Evolutionary conservation across 2,113 vertebrate species (phyloP).

Genomic region (Orcinus orca): DNA sequence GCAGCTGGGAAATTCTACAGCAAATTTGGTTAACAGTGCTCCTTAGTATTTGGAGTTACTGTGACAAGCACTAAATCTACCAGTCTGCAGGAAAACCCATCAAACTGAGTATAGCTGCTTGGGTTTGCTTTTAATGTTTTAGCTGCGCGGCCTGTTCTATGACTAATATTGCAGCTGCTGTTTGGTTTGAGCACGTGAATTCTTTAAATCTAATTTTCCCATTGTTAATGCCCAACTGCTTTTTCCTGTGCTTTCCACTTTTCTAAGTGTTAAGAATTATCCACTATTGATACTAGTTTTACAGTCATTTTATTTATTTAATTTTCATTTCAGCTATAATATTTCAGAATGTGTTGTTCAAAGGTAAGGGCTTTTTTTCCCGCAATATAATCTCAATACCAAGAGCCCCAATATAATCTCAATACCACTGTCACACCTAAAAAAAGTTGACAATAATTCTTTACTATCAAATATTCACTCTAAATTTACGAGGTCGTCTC

Average conservation of each 20-base stretch:
- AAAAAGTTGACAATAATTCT: constrained; percentile 28
- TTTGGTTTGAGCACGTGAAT: not conserved
- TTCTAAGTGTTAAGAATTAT: constrained; percentile 42
- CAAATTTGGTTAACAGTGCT: constrained; percentile 70
- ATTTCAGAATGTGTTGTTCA: constrained; percentile 30
- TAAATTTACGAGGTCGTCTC: not conserved
- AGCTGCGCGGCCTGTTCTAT: not conserved
- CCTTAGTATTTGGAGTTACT: constrained; percentile 41
- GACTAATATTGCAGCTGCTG: not conserved
- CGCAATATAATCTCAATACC: not conserved
- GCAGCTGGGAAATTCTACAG: constrained; percentile 59
- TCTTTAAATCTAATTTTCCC: constrained; percentile 19
- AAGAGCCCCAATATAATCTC: not conserved
- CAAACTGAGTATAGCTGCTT: not conserved
- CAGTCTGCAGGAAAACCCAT: constrained; percentile 6
- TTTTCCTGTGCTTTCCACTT: constrained; percentile 14
- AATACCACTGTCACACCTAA: not conserved
- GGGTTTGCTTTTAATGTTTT: not conserved
- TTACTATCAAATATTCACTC: constrained; percentile 38
- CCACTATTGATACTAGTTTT: not conserved
- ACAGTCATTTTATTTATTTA: constrained; percentile 14
- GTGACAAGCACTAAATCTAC: constrained; percentile 54
- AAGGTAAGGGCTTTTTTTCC: not conserved
- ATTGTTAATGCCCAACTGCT: constrained; percentile 12
- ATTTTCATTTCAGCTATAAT: constrained; percentile 35